phyloP scores from a whole-genome alignment of 1,140 invertebrate genomes.

The Halesus radiatus region DNA sequence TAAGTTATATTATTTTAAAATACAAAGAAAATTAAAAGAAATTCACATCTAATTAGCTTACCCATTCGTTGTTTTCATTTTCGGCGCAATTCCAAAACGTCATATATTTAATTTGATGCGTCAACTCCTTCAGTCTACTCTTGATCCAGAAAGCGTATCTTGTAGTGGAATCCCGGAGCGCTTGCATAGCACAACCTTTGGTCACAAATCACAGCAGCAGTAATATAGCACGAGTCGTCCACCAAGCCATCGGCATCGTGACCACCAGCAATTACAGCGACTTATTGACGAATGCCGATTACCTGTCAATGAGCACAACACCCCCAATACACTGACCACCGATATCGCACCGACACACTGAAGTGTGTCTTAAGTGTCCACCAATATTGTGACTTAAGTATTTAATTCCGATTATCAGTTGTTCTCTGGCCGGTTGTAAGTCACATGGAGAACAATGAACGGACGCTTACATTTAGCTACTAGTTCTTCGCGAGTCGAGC shows the following conservation, averaged over 20 bases:
- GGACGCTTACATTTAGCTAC: neutral
- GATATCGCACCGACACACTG: neutral
- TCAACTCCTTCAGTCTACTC: neutral
- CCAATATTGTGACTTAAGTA: neutral
- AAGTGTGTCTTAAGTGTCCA: neutral
- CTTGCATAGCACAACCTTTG: neutral
- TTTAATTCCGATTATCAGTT: neutral
- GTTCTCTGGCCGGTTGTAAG: neutral
- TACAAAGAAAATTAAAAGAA: too few relatives aligned
- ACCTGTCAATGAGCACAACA: too few relatives aligned
- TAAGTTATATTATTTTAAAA: too few relatives aligned
- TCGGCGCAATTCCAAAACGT: constrained; percentile 9
- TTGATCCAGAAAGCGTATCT: neutral
- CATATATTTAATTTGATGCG: constrained; percentile 25
- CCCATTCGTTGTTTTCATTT: constrained; percentile 26
- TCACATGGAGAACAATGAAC: neutral
- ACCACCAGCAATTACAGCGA: neutral
- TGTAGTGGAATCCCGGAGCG: neutral
- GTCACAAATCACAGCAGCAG: constrained; percentile 1
- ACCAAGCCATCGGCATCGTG: neutral
- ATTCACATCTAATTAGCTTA: neutral
- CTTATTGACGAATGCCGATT: too few relatives aligned
- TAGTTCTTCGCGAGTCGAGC: neutral
- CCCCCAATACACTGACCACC: too few relatives aligned
- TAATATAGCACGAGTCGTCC: neutral